Evolutionary conservation across 1,140 invertebrate genomes (phyloP).

Genomic region (Bombus sibiricus): DNA sequence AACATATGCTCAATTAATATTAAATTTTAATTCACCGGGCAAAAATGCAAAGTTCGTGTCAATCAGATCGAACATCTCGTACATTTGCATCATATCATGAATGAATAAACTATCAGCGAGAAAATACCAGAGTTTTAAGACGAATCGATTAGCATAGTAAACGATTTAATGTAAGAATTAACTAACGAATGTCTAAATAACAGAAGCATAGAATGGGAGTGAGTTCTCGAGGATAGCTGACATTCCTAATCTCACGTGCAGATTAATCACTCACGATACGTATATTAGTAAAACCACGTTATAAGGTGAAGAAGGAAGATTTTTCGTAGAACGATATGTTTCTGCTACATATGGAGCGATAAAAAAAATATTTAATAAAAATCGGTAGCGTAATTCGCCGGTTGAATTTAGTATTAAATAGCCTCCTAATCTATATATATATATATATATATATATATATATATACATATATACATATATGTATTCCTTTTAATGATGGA

Average conservation of each 20-base stretch:
- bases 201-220: not conserved
- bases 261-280: not conserved
- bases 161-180: conserved; percentile 20
- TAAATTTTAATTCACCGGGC: not conserved
- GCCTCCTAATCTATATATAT: not conserved
- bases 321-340: conserved; percentile 2
- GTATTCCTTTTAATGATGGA: conserved; percentile 1
- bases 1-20: not conserved
- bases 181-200: conserved; percentile 11
- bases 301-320: not conserved
- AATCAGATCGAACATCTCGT: conserved; percentile 10
- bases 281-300: not conserved
- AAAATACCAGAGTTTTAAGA: conserved; percentile 7
- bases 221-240: conserved; percentile 10
- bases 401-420: conserved; percentile 5
- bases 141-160: conserved; percentile 20
- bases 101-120: conserved; percentile 5
- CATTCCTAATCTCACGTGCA: conserved; percentile 6
- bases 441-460: not conserved
- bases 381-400: not conserved
- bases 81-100: conserved; percentile 28
- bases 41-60: not conserved
- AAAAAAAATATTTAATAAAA: conserved; percentile 16
- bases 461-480: not conserved
- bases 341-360: not conserved